Conservation (phyloP, 2,113 vertebrate species). For the Alouatta palliata region DNA sequence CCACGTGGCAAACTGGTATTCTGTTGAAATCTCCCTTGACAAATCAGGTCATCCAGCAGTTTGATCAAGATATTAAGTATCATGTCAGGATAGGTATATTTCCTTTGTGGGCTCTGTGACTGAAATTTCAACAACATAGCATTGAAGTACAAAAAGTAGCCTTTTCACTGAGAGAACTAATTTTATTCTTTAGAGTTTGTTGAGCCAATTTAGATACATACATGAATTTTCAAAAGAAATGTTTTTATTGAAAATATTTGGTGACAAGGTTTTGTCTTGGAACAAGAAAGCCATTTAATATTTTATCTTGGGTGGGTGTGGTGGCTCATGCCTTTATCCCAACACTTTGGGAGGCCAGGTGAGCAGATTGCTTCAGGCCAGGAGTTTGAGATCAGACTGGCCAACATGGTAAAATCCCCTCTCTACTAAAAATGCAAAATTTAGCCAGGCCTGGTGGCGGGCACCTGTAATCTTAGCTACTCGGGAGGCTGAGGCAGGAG, state of each 20-base stretch:
- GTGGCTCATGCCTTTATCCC: no score
- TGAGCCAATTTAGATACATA: not conserved
- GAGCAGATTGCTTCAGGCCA: no score
- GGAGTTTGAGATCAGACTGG: no score
- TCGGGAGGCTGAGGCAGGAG: no score
- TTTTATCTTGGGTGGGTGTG: not conserved
- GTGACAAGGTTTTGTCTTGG: not conserved
- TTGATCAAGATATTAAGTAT: not conserved
- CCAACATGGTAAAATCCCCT: no score
- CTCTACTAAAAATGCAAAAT: no score
- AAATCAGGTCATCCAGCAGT: not conserved
- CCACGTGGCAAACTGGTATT: fast-evolving
- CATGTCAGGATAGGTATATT: not conserved
- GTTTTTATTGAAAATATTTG: not conserved
- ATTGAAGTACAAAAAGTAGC: not conserved
- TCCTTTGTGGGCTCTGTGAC: not conserved
- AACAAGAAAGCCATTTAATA: not conserved
- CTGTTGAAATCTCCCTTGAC: not conserved
- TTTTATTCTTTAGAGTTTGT: not conserved
- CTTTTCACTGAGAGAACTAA: not conserved
- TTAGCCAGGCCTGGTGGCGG: no score
- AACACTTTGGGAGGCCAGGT: no score
- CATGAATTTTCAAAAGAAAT: not conserved
- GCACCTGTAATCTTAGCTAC: no score
- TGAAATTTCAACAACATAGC: not conserved